Conservation (phyloP, 1,140 invertebrate species). For the Melitaea cinxia region DNA sequence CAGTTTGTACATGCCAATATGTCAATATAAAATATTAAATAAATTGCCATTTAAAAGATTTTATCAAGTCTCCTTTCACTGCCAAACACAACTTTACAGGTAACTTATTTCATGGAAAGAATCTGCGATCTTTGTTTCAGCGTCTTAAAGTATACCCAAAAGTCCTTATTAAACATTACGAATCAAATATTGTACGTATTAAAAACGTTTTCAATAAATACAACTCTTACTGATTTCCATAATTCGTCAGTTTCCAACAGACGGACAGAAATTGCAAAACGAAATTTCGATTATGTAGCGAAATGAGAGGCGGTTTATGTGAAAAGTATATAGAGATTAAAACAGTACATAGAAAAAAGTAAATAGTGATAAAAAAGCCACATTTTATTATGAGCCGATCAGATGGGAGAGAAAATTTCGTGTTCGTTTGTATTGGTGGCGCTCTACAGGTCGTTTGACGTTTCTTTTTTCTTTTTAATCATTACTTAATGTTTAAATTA, state of each 20-base stretch:
- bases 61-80: too few relatives aligned
- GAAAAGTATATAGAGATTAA: constrained; percentile 55
- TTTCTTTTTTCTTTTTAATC: constrained; percentile 27
- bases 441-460: constrained; percentile 55
- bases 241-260: neutral
- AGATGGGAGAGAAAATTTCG: constrained; percentile 57
- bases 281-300: constrained; percentile 41
- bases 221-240: neutral
- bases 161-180: too few relatives aligned
- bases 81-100: too few relatives aligned
- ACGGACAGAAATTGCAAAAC: constrained; percentile 27
- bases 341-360: constrained; percentile 76
- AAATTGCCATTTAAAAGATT: too few relatives aligned
- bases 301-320: constrained; percentile 49
- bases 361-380: constrained; percentile 78
- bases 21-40: too few relatives aligned
- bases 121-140: too few relatives aligned
- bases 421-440: constrained; percentile 57
- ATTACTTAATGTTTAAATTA: neutral
- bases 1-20: too few relatives aligned
- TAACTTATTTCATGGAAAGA: too few relatives aligned
- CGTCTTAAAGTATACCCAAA: too few relatives aligned
- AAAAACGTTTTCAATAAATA: neutral
- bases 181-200: neutral
- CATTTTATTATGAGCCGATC: constrained; percentile 80